Evolutionary conservation across 2,888 invertebrate genomes (phyloP), one percentile per base, ranked within the genome.

Genomic region (Caenorhabditis zanzibari): DNA sequence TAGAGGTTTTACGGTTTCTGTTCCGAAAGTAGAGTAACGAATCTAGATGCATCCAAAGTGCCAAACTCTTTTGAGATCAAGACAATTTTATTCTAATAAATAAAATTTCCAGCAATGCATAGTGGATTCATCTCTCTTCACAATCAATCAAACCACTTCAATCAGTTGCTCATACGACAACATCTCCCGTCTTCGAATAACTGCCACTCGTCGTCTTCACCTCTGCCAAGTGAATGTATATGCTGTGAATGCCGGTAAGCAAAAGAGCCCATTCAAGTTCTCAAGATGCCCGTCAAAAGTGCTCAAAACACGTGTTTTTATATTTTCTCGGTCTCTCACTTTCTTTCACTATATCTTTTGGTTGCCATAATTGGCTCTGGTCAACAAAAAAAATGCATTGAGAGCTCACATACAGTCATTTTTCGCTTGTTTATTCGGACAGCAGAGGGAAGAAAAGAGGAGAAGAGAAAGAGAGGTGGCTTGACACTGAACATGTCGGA

Each of bases 181-280:
- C 35, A 79, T 90, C 44, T 69, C 83, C 10, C 61, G 84, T 14
- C 66, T 90, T 3, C 82, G 88, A 22, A 77, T 90, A 26, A 82
- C 82, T 1, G 85, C 88, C 24, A 80, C 80, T 14, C 75, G 72
- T 6, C 81, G 88, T 10, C 85, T 90, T 14, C 89, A 90, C 56
- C 66, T 90, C 19, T 90, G 90, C 75, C 84, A 88, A 38, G 80
- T 86, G 9, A 85, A 87, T 44, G 86, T 87, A 32, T 90, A 87
- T 81, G 89, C 90, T 10, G 82, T 87, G 16, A 85, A 90, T 84
- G 90, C 90, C 52, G 88, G 90, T 89, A 24, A 71, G 86, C 64
- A 63, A 16, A n/a, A 3, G 10, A 38, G 38, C 58, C 10, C 24
- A n/a, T n/a, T 66, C 58, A 44, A 38, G 35, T 47, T 59, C 52